Base-by-base conservation (phyloP, 2,888 invertebrate genomes). In the Synergus umbraculus region DNA sequence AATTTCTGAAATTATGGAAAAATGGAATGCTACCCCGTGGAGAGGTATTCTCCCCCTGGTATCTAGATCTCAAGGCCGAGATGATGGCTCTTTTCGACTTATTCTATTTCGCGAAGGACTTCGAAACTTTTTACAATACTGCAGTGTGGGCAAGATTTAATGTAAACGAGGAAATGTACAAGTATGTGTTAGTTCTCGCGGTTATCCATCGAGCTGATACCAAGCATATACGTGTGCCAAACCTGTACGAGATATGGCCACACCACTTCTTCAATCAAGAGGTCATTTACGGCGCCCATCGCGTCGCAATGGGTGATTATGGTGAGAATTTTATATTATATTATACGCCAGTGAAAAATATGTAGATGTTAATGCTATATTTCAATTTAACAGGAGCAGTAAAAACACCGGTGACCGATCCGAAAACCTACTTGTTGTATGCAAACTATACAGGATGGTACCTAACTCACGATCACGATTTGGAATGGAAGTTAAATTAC, bases 231-330 rank as follows among this genome's bases (percentile, higher is more conserved):
- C 93, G 94, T 22, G 86, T 95, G 58, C 96, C 96, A 2, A 94
- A 95, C 2, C 93, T 94, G n/a, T 95, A 96, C 87, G 96, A 96
- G 93, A 92, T 95, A 46, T 92, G 93, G 85, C 96, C 96, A 0
- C 93, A 95, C 89, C 93, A 94, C 84, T 96, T 94, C 93, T 93
- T 94, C 83, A 94, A 94, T 89, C 90, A 93, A 15, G 94, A 95
- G 66, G 93, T 94, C 13, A 92, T 95, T 85, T 89, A 90, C 66
- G 85, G 89, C 64, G 86, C 87, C 3, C 85, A 88, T 67, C 84
- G 83, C 10, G 81, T 85, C 66, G 88, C 87, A 58, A 86, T 89
- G 84, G 89, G 89, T 9, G 86, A 89, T 43, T 58, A 80, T n/a
- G 78, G 87, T 86, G 67, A 81, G 86, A 76, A 80, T 18, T 18